These are phyloP conservation scores for Melanocharis versteri DNA, from an alignment of 2,113 vertebrate species.

Conservation along the genomic window DNA sequence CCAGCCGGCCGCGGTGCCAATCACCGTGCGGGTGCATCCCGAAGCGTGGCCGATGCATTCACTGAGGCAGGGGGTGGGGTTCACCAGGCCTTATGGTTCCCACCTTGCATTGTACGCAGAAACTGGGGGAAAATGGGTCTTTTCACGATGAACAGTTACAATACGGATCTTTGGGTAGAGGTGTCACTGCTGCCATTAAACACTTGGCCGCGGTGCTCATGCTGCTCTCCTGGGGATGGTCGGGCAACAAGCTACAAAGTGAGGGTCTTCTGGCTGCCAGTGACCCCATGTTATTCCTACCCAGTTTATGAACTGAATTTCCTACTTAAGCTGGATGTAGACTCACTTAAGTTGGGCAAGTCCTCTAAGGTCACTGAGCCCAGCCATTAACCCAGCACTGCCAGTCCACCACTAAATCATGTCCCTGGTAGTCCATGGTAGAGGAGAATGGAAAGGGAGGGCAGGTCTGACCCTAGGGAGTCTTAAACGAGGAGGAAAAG, in stretches of 20 bases:
- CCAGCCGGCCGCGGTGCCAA: accelerated
- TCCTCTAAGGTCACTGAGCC: background rate
- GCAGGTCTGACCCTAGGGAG: background rate
- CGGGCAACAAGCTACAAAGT: background rate
- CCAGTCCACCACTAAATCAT: background rate
- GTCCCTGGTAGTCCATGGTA: background rate
- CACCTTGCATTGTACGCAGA: background rate
- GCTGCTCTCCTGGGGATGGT: background rate
- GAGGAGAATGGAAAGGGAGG: background rate
- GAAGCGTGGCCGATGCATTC: accelerated
- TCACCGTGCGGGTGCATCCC: accelerated
- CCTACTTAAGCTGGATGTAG: background rate
- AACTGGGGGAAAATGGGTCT: background rate
- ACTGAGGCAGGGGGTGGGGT: background rate
- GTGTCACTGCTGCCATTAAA: background rate
- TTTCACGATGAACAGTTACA: background rate
- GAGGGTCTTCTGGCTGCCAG: background rate
- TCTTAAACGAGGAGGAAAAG: background rate
- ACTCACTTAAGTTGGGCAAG: background rate
- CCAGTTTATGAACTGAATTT: background rate
- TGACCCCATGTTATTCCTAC: background rate
- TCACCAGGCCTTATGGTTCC: background rate
- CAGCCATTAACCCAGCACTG: background rate
- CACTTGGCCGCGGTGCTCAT: accelerated
- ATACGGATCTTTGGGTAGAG: background rate